A percentile compares a stretch with the other conserved stretches of the same genome.
Evolutionary conservation across 1,140 invertebrate genomes (phyloP).

Genomic region (Octopus bimaculoides): DNA sequence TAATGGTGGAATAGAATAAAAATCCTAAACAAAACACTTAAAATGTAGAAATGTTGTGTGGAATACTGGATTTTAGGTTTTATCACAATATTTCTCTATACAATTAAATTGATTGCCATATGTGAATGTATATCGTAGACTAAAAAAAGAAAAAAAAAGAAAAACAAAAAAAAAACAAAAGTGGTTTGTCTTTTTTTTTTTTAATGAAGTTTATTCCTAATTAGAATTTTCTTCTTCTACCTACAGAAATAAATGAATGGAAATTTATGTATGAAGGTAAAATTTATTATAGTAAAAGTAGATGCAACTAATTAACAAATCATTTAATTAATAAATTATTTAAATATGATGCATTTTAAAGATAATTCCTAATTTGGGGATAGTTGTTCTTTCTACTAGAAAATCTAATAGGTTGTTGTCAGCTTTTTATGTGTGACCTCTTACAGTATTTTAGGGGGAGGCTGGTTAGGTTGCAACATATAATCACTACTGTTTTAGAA

Average conservation of each 20-base stretch:
- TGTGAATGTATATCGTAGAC: too few relatives aligned
- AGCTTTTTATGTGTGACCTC: constrained; percentile 8
- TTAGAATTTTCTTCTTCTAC: constrained; percentile 9
- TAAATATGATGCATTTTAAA: neutral
- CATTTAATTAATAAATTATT: neutral
- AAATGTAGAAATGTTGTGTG: too few relatives aligned
- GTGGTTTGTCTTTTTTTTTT: neutral
- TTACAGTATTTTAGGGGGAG: constrained; percentile 2
- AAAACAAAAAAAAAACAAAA: too few relatives aligned
- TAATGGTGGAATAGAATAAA: too few relatives aligned
- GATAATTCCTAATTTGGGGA: neutral
- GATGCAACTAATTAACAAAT: constrained; percentile 3
- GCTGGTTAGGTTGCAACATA: constrained; percentile 2
- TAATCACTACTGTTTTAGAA: too few relatives aligned
- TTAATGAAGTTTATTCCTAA: neutral
- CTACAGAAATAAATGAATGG: constrained; percentile 30
- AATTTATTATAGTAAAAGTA: constrained; percentile 11
- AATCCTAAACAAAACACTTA: too few relatives aligned
- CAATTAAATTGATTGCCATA: too few relatives aligned
- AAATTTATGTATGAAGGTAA: constrained; percentile 38
- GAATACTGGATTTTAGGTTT: too few relatives aligned
- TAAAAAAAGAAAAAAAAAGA: too few relatives aligned
- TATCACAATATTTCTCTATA: too few relatives aligned
- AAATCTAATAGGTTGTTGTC: constrained; percentile 9
- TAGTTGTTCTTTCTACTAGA: constrained; percentile 13